Evolutionary conservation across 2,797 vertebrate genomes (phyloP).

Genomic region (Pseudochaenichthys georgianus): DNA sequence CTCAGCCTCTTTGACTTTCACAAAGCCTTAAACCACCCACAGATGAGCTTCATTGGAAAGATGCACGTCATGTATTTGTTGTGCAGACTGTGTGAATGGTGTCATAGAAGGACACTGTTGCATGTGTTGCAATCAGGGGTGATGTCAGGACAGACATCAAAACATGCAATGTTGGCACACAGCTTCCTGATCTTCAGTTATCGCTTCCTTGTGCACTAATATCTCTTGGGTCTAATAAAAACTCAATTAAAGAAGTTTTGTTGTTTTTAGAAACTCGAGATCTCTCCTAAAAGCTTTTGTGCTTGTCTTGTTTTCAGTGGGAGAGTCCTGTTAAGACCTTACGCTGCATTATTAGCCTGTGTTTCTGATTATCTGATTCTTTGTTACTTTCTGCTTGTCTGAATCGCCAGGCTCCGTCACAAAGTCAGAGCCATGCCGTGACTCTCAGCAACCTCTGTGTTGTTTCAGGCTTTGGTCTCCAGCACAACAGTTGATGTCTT

Average conservation of each 20-base stretch:
- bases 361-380: slow-evolving; percentile 22
- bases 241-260: slow-evolving; percentile 47
- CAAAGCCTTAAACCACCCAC: slow-evolving; percentile 7
- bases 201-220: slow-evolving; percentile 6
- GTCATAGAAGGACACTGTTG: slow-evolving; percentile 13
- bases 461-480: slow-evolving; percentile 39
- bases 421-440: slow-evolving; percentile 16
- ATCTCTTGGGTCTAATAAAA: slow-evolving; percentile 36
- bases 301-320: slow-evolving; percentile 40
- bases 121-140: slow-evolving; percentile 35
- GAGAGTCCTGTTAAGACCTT: slow-evolving; percentile 40
- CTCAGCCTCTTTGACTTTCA: neutral
- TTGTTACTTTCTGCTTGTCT: slow-evolving; percentile 1
- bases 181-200: neutral
- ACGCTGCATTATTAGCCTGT: slow-evolving; percentile 21
- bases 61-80: slow-evolving; percentile 44
- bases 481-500: slow-evolving; percentile 10
- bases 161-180: slow-evolving; percentile 12
- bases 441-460: slow-evolving; percentile 39
- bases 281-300: slow-evolving; percentile 56
- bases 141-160: slow-evolving; percentile 68
- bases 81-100: slow-evolving; percentile 30
- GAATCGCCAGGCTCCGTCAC: slow-evolving; percentile 2
- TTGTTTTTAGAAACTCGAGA: slow-evolving; percentile 42
- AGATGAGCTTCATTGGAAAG: slow-evolving; percentile 41